Evolutionary conservation across 2,113 vertebrate species (phyloP).

Genomic region (Indri indri): DNA sequence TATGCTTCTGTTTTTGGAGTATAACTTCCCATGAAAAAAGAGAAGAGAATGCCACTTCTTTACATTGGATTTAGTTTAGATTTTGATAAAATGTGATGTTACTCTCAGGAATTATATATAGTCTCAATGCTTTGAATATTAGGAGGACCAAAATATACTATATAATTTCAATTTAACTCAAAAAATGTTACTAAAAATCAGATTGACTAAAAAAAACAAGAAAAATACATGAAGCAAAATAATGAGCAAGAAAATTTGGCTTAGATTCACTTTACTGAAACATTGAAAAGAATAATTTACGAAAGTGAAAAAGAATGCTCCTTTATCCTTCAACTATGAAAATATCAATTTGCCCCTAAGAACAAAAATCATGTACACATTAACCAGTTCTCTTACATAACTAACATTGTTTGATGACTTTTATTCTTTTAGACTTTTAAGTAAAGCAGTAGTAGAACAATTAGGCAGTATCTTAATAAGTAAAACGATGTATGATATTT

Average conservation of each 20-base stretch:
- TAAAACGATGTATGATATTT: slow-evolving; percentile 19
- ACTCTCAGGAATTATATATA: neutral
- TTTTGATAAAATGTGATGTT: neutral
- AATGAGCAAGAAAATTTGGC: neutral
- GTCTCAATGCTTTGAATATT: neutral
- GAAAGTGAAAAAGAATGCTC: slow-evolving; percentile 6
- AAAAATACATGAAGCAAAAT: slow-evolving; percentile 15
- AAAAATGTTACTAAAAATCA: slow-evolving; percentile 41
- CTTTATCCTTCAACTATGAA: slow-evolving; percentile 24
- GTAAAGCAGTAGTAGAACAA: neutral
- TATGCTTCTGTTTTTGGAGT: neutral
- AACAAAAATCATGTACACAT: slow-evolving; percentile 26
- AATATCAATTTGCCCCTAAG: neutral
- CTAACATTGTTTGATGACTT: neutral
- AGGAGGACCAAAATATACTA: neutral
- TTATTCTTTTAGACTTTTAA: slow-evolving; percentile 17
- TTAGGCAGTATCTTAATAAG: neutral
- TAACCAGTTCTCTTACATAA: neutral
- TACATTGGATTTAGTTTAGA: neutral
- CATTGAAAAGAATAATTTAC: slow-evolving; percentile 11
- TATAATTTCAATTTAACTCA: neutral
- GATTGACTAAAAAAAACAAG: neutral
- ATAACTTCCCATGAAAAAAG: neutral
- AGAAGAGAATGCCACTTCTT: neutral
- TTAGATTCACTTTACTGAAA: slow-evolving; percentile 43